phyloP scores from a whole-genome alignment of 2,797 vertebrate species.

The Pelobates cultripes region DNA sequence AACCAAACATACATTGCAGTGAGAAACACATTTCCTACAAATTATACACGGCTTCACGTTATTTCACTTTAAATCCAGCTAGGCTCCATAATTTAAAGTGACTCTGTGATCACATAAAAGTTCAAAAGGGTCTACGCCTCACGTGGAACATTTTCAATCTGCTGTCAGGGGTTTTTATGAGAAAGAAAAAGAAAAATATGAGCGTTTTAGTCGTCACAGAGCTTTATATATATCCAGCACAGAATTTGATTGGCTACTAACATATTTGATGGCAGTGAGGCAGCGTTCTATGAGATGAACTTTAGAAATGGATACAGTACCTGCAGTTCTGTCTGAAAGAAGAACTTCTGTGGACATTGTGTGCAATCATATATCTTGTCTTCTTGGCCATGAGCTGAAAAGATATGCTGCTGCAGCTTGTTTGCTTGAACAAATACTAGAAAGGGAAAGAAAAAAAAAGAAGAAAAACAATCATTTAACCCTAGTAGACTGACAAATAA shows the following conservation, averaged over 20 bases:
- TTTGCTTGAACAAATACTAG: constrained; percentile 84
- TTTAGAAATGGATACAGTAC: constrained; percentile 63
- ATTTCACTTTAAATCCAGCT: neutral
- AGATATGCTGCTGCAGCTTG: constrained; percentile 86
- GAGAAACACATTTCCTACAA: constrained; percentile 3
- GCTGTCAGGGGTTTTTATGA: too few relatives aligned
- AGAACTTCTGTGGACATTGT: constrained; percentile 86
- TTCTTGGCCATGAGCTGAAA: constrained; percentile 84
- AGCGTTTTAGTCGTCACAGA: too few relatives aligned
- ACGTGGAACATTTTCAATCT: too few relatives aligned
- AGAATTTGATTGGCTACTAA: too few relatives aligned
- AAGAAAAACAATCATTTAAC: constrained; percentile 1
- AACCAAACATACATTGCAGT: neutral
- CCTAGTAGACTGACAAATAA: too few relatives aligned
- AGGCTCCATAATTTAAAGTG: neutral
- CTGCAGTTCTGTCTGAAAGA: constrained; percentile 88
- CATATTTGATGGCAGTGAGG: too few relatives aligned
- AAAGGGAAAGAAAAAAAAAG: constrained; percentile 54
- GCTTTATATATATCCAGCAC: too few relatives aligned
- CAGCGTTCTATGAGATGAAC: neutral
- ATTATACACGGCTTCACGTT: neutral
- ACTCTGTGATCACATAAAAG: too few relatives aligned
- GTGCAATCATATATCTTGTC: constrained; percentile 88
- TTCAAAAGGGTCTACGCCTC: too few relatives aligned
- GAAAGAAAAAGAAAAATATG: too few relatives aligned